Evolutionary conservation across 2,113 vertebrate genomes (phyloP).

Genomic region (Caretta caretta): DNA sequence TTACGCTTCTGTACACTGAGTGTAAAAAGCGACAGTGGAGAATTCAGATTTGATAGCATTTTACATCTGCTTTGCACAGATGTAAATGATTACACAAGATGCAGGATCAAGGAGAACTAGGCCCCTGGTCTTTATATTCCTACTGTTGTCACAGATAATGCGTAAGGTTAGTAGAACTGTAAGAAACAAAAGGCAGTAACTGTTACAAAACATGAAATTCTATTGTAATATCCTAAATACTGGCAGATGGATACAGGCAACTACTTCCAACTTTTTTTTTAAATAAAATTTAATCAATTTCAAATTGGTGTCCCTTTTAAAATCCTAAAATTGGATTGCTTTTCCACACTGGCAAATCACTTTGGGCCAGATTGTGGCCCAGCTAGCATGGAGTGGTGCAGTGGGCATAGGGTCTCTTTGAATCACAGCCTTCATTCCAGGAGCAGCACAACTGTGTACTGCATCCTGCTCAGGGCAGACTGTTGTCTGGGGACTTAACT

Average conservation of each 20-base stretch:
- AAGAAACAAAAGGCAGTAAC: not conserved
- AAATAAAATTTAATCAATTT: not conserved
- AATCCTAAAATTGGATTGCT: not conserved
- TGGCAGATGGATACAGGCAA: not conserved
- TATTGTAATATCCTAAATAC: not conserved
- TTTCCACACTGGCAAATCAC: not conserved
- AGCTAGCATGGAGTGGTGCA: not conserved
- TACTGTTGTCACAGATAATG: not conserved
- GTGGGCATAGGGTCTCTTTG: not conserved
- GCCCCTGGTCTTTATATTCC: not conserved
- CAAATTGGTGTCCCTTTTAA: not conserved
- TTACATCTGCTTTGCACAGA: not conserved
- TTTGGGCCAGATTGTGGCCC: not conserved
- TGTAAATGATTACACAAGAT: not conserved
- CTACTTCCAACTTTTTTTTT: not conserved
- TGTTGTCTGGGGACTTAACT: not conserved
- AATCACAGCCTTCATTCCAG: not conserved
- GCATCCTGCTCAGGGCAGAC: not conserved
- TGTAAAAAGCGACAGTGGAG: not conserved
- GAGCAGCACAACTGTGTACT: not conserved
- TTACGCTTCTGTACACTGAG: not conserved
- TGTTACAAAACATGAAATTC: not conserved
- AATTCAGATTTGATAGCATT: not conserved
- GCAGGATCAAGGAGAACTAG: not conserved
- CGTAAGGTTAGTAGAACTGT: not conserved